Percentiles rank a stretch among this genome's conserved stretches.
Evolutionary conservation across 2,113 vertebrate species (phyloP).

Genomic region (Poeciliopsis turrubarensis): DNA sequence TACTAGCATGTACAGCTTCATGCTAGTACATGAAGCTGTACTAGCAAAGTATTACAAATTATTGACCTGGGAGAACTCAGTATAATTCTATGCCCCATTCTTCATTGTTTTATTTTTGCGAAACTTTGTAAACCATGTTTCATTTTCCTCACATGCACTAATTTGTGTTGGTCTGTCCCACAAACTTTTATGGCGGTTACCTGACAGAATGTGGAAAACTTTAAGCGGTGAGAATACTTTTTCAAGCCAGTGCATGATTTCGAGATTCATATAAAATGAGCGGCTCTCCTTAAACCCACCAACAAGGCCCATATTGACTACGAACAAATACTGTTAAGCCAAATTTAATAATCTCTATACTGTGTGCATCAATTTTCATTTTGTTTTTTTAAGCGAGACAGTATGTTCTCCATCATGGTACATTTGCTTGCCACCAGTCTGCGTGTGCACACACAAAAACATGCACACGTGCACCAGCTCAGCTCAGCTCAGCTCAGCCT

Average conservation of each 20-base stretch:
- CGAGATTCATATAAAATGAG: conserved; percentile 16
- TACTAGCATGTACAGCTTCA: too few relatives aligned
- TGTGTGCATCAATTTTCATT: conserved; percentile 40
- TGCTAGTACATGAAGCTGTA: too few relatives aligned
- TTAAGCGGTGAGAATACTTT: background rate
- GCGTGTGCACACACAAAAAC: conserved; percentile 26
- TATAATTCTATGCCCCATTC: too few relatives aligned
- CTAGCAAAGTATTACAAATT: background rate
- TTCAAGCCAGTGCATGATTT: background rate
- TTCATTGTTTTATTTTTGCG: too few relatives aligned
- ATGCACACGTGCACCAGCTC: conserved; percentile 30
- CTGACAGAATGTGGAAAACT: background rate
- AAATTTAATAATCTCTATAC: conserved; percentile 35
- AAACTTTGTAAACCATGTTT: too few relatives aligned
- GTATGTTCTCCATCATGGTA: conserved; percentile 53
- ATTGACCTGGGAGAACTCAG: background rate
- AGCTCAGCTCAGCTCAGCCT: conserved; percentile 45
- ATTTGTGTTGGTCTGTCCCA: background rate
- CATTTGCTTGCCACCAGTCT: conserved; percentile 27
- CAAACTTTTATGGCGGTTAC: background rate
- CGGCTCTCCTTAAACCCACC: conserved; percentile 11
- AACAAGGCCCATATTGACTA: conserved; percentile 40
- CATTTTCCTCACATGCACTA: background rate
- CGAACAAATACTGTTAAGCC: conserved; percentile 25
- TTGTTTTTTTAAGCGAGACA: conserved; percentile 50